Evolutionary conservation across 2,113 vertebrate species (phyloP), one percentile per base, ranked within the genome.

Genomic region (Odocoileus virginianus): DNA sequence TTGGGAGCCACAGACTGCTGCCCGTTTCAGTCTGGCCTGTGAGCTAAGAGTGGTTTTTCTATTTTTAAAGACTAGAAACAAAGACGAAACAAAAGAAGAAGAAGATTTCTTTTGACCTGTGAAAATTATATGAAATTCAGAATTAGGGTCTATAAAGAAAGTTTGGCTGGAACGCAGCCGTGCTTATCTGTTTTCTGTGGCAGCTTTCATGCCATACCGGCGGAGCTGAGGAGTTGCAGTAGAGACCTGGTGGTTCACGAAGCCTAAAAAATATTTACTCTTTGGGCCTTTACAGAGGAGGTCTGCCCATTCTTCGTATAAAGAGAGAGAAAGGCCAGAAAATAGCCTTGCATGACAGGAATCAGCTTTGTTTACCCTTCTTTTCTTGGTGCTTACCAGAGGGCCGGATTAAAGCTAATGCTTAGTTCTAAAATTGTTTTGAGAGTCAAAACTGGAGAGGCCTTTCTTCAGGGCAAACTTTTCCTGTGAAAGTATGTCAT

Each of bases 401-500:
- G 81, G 71, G 86, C 93, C 92, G 45, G 88, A 55, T 94, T 91
- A 96, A 83, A 93, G 60, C 52, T 54, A 71, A 64, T 87, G 89
- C 89, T 97, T 81, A 13, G 61, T 94, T 94, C 92, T 93, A 58
- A 93, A 95, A 54, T 87, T 89, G 78, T 89, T 97, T 91, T 57
- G 76, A 97, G 91, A 93, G 67, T 95, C 88, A 78, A 60, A 86
- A 67, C 40, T 54, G 5, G 88, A 60, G 86, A 91, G 58, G 45
- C 33, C 36, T 94, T 93, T 96, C 96, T 91, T 94, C 15, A 87
- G 96, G 81, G 61, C 96, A 97, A 60, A 94, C 33, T 43, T 90
- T 86, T 78, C 40, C 78, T 86, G 23, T 94, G 95, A 84, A 97
- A 96, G 40, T 93, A 67, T 96, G 71, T 94, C 52, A 94, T 89